Base-by-base conservation (phyloP, 2,888 invertebrate species). In the Phlogophora meticulosa region DNA sequence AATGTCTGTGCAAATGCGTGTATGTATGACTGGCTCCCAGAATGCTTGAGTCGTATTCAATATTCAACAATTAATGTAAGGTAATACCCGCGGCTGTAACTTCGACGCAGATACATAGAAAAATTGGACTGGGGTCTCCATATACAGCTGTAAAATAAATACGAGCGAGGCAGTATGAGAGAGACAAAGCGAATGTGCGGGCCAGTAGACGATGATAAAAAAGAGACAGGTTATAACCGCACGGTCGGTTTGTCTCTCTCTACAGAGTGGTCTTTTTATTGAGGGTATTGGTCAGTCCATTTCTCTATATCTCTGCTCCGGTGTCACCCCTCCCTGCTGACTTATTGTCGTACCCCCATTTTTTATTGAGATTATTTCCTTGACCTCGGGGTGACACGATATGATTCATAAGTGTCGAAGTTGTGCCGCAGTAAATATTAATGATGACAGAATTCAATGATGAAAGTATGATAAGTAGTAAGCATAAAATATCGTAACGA, bases 401-500 rank as follows among this genome's bases (percentile, higher is more conserved):
- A 45, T 46, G 53, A 15, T 56, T 55, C 38, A 22, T n/a, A n/a
- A n/a, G n/a, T 57, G 75, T 68, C 59, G 76, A 72, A 76, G 81
- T 80, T 76, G 79, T 42, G 61, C 72, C 78, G 82, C 81, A 79
- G 76, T 87, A 83, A 83, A 85, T 84, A 82, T 85, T 77, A 80
- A 85, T 75, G 72, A 87, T 85, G 85, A 87, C 85, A 83, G 81
- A 82, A 76, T 83, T 82, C 83, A 84, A 84, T 84, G 81, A 72
- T 85, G 66, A 76, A 80, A 69, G 66, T 74, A 85, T 85, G 77
- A 88, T 92, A 92, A 90, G 45, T 94, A 92, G 92, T 94, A 94
- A 94, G 92, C 90, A 87, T 93, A 92, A n/a, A 92, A 87, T 89
- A 90, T 87, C 87, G 88, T 90, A 89, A 89, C 86, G 82, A 88